Conservation (phyloP, 2,797 vertebrate species). For the Phataginus tetradactyla region DNA sequence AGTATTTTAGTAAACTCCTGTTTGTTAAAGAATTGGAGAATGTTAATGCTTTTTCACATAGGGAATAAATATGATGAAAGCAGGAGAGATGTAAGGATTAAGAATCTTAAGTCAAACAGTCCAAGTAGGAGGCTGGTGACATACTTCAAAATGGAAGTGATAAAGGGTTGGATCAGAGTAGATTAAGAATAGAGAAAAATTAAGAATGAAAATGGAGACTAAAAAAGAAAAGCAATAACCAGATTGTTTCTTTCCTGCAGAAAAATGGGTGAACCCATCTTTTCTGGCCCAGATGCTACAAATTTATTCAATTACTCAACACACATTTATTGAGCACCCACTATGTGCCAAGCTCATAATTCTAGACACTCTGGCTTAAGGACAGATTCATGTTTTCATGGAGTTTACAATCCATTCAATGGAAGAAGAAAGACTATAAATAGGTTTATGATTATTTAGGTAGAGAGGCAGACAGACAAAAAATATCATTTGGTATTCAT, state of each 20-base stretch:
- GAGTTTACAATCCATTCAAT: background rate
- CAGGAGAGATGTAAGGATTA: background rate
- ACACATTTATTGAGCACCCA: background rate
- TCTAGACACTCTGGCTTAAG: background rate
- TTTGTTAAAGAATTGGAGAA: conserved; percentile 18
- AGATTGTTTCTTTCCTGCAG: background rate
- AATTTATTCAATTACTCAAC: background rate
- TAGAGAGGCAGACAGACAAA: background rate
- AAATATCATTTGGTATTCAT: background rate
- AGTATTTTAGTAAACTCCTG: background rate
- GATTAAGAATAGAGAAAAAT: background rate
- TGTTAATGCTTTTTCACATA: background rate
- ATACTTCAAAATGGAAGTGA: background rate
- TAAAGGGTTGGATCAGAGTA: background rate
- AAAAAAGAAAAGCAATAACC: background rate
- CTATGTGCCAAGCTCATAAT: background rate
- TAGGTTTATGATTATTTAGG: background rate
- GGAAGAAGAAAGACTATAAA: background rate
- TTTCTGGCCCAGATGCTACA: background rate
- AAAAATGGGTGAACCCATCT: background rate
- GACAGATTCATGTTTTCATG: background rate
- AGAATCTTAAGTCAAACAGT: background rate
- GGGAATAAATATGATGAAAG: conserved; percentile 4
- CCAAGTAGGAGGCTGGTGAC: background rate
- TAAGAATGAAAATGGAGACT: background rate